Percentiles rank a stretch among this genome's conserved stretches.
phyloP scores from a whole-genome alignment of 2,113 vertebrate species.

The Nothocercus nigrocapillus region DNA sequence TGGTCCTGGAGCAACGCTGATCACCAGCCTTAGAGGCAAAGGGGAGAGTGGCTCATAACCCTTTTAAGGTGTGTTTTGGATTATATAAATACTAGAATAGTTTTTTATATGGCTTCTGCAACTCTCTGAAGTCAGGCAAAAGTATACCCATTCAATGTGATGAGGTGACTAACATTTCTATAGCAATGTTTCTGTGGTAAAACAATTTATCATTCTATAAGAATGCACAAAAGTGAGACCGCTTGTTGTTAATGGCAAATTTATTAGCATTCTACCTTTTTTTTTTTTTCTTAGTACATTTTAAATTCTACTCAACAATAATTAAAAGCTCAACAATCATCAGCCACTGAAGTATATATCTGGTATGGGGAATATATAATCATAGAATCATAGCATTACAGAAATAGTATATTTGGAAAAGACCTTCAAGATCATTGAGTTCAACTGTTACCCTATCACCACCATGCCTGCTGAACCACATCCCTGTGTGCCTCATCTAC shows the following conservation, averaged over 20 bases:
- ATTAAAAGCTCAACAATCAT: not conserved
- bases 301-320: not conserved
- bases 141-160: not conserved
- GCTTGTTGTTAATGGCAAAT: not conserved
- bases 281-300: not conserved
- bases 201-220: not conserved
- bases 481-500: no score
- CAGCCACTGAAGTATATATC: not conserved
- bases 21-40: not conserved
- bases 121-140: not conserved
- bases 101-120: not conserved
- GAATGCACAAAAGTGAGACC: not conserved
- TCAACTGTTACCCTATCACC: no score
- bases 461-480: no score
- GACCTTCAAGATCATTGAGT: no score
- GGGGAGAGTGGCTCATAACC: not conserved
- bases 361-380: not conserved
- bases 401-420: no score
- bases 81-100: not conserved
- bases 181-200: not conserved
- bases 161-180: not conserved
- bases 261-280: not conserved
- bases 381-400: no score
- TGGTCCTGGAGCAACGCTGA: not conserved
- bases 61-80: not conserved